Evolutionary conservation across 1,140 invertebrate species (phyloP).

Genomic region (Pygmarrhopalites habei): DNA sequence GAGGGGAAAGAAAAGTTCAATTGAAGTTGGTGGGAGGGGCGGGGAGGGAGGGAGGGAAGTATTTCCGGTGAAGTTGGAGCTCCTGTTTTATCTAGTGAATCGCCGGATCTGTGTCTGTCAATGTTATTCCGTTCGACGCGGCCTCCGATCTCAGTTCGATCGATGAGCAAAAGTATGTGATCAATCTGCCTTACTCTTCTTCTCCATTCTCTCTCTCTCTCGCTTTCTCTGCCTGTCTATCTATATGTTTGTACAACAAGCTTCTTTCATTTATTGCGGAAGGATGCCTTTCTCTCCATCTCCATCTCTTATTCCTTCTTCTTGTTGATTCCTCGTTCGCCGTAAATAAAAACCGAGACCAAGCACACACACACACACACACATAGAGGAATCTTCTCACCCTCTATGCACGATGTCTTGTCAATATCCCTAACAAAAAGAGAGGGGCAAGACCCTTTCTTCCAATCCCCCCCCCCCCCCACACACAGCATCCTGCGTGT

Average conservation of each 20-base stretch:
- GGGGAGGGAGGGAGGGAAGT: conserved; percentile 15
- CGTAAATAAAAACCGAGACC: too few relatives aligned
- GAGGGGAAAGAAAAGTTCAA: conserved; percentile 31
- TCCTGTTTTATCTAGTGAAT: conserved; percentile 16
- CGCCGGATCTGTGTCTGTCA: conserved; percentile 46
- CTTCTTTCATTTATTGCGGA: background rate
- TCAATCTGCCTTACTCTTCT: background rate
- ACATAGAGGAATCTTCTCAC: too few relatives aligned
- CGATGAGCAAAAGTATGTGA: conserved; percentile 77
- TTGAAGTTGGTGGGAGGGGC: conserved; percentile 40
- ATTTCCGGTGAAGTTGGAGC: conserved; percentile 18
- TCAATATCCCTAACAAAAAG: too few relatives aligned
- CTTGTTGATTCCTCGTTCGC: background rate
- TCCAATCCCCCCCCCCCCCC: too few relatives aligned
- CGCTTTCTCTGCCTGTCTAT: too few relatives aligned
- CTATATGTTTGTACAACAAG: background rate
- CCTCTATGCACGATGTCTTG: too few relatives aligned
- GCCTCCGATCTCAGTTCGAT: conserved; percentile 69
- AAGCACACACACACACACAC: too few relatives aligned
- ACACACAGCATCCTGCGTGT: too few relatives aligned
- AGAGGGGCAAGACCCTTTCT: too few relatives aligned
- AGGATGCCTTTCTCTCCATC: background rate
- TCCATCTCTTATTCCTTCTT: background rate
- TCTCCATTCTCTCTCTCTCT: background rate
- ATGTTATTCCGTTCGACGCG: conserved; percentile 77